Base-by-base conservation (phyloP, 2,888 invertebrate species). In the Agonopterix heracliana region DNA sequence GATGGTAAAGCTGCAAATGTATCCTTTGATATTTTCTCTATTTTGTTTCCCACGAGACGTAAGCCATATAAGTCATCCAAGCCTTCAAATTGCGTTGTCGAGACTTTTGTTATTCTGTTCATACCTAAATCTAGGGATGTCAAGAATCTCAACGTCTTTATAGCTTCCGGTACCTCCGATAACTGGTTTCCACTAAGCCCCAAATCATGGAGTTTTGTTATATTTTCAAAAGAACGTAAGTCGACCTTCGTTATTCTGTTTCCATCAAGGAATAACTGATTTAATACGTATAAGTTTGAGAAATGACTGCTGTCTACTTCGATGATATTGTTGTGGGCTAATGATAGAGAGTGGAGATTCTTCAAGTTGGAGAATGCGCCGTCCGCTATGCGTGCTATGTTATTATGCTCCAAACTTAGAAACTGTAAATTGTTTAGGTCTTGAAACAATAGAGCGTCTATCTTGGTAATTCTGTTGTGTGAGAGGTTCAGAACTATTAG, bases 121-220 rank as follows among this genome's bases (percentile, higher is more conserved):
- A 95, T 94, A 45, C 95, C 95, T 62, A 96, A 89, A 81, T 96
- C 95, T 53, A 96, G 86, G 34, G 93, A 93, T 69, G 93, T 93
- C 64, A 96, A 83, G 65, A 92, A 92, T 59, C 90, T 84, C 55
- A 95, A 85, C 60, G 91, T 91, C 61, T 92, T 91, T 54, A 94
- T 90, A 41, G 94, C 94, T 64, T 89, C 90, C 53, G 95, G 94
- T 50, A 93, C 90, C 60, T 91, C 91, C 40, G 90, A 91, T 63
- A 96, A 84, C 66, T 90, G 83, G 82, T 96, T 96, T 53, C 92
- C 93, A 66, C 93, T 93, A 56, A 95, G 81, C 44, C 93, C 93
- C 59, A 95, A 88, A 75, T 95, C 95, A 74, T 94, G 92, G 41
- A 96, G 89, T 73, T 92, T 93, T 8, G 94, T 94, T 65, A 94